Base-by-base conservation (phyloP, 2,113 vertebrate species). In the Guaruba guarouba region DNA sequence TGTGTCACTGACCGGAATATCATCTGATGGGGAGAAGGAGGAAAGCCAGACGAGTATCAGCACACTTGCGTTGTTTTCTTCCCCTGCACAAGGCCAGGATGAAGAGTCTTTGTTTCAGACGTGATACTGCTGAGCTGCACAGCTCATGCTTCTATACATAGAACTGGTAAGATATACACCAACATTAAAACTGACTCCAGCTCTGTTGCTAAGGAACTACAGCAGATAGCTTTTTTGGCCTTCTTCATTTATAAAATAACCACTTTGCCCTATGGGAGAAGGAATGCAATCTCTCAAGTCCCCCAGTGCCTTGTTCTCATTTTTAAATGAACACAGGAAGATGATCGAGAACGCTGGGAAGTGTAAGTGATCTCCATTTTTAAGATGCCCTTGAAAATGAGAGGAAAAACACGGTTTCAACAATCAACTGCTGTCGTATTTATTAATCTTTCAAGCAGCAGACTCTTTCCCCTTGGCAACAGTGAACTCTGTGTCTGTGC, bases 371-470 rank as follows among this genome's bases (percentile, higher is more conserved):
- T 77, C 96, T 97, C 90, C 80, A 13, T 84, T 95, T 91, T 68
- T 57, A 12, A 95, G 54, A 67, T 9, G 90, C 70, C 97, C 97
- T 98, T 97, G 97, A 92, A 97, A 97, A 97, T 33, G 80, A 97
- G 96, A 96, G 95, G 86, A 86, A 97, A 97, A 95, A 14, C 86
- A 28, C 2, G 17, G 67, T 84, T 95, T 76, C 79, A 52, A 92
- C 88, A 95, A 88, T 79, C 94, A 73, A 16, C 59, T 11, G 8
- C 61, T 33, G 78, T 33, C 39, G 28, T n/a, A 46, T 93, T 96
- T 95, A 88, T 97, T 94, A 74, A 95, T 95, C 96, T 93, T 82
- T 67, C 79, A 59, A 87, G 92, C 59, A 82, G 88, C 91, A 88
- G 80, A 88, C 78, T 87, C 91, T 43, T 82, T n/a, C 71, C 91